These are phyloP conservation scores for Acanthochromis polyacanthus DNA, from an alignment of 2,113 vertebrate species.

Conservation along the genomic window DNA sequence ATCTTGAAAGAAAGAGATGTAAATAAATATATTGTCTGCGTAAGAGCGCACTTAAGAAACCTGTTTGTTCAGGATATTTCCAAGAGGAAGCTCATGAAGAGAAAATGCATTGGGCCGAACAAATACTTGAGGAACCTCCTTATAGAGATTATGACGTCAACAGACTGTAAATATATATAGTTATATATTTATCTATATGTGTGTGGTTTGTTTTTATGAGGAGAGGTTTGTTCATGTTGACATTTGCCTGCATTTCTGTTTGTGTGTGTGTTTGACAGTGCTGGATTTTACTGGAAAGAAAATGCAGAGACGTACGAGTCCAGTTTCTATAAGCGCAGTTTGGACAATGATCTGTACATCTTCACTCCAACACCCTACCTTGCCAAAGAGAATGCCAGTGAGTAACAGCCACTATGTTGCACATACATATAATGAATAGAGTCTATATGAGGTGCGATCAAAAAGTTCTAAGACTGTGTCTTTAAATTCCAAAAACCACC, in stretches of 20 bases:
- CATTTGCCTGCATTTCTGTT: neutral
- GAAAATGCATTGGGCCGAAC: neutral
- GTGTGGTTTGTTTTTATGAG: neutral
- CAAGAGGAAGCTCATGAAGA: neutral
- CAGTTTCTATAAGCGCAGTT: constrained; percentile 95
- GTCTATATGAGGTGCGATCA: no score
- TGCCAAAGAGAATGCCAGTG: constrained; percentile 86
- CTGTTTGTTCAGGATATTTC: neutral
- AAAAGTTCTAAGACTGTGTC: no score
- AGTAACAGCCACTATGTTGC: constrained; percentile 61
- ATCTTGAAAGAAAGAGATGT: no score
- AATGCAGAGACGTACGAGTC: constrained; percentile 94
- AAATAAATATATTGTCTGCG: neutral
- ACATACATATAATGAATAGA: neutral
- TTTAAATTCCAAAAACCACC: no score
- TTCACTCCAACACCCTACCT: constrained; percentile 90
- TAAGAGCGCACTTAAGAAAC: neutral
- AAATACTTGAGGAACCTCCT: neutral
- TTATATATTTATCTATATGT: neutral
- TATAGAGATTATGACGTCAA: neutral
- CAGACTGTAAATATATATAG: neutral
- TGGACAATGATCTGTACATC: constrained; percentile 95
- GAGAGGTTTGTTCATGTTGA: neutral
- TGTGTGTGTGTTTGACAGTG: constrained; percentile 67
- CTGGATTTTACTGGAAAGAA: constrained; percentile 91